Conservation (phyloP, 2,888 invertebrate genomes). For the Drosophila diplacantha region DNA sequence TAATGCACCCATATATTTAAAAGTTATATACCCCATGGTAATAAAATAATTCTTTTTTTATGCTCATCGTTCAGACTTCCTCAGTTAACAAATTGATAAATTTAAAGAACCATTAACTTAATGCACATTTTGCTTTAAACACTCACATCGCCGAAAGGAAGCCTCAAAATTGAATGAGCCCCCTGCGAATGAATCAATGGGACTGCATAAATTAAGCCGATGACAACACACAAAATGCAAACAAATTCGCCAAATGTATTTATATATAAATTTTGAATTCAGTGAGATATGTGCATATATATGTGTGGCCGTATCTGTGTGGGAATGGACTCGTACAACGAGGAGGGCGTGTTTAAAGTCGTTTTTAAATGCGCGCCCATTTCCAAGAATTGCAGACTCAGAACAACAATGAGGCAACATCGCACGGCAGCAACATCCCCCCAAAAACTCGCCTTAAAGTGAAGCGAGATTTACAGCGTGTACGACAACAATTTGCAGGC, state of each 20-base stretch:
- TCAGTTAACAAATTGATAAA: conserved; percentile 9
- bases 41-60: background rate
- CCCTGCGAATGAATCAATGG: conserved; percentile 47
- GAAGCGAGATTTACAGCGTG: conserved; percentile 67
- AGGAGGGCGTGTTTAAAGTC: conserved; percentile 36
- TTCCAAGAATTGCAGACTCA: conserved; percentile 61
- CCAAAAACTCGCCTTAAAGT: conserved; percentile 50
- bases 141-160: conserved; percentile 9
- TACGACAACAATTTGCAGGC: conserved; percentile 64
- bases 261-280: conserved; percentile 18
- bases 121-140: conserved; percentile 9
- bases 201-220: conserved; percentile 47
- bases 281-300: background rate
- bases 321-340: conserved; percentile 10
- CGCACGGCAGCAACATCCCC: conserved; percentile 25
- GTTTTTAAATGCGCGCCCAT: conserved; percentile 55
- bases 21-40: too few species aligned
- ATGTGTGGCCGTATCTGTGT: conserved; percentile 25
- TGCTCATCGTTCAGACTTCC: background rate
- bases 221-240: conserved; percentile 41
- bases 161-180: conserved; percentile 31
- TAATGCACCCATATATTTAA: too few species aligned
- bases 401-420: conserved; percentile 25
- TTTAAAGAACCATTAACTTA: conserved; percentile 7
- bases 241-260: conserved; percentile 38